Evolutionary conservation across 1,140 invertebrate species (phyloP), one percentile per base, ranked within the genome.

Genomic region (Papilio dardanus): DNA sequence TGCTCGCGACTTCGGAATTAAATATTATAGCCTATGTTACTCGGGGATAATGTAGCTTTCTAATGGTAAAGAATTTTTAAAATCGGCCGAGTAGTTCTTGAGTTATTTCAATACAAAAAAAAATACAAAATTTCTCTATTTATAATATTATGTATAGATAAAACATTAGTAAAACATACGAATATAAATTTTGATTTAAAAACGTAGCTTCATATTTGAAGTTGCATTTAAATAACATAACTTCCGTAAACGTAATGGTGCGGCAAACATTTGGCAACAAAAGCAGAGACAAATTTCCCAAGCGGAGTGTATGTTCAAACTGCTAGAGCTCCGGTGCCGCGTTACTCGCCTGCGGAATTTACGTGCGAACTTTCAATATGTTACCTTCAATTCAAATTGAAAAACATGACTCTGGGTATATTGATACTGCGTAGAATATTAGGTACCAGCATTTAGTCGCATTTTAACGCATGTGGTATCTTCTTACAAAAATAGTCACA

Each of bases 221-320:
- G 54, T 58, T 28, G 54, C 54, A 58, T 71, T 71, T 50, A 28
- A 71, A 50, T 71, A 71, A 50, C 68, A 50, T 71, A 28, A 71
- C 24, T 50, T 71, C 24, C 14, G n/a, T 30, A 31, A 50, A 71
- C 40, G 68, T 71, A 50, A 71, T 30, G 24, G 40, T 31, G 68
- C 24, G 40, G 40, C 68, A 50, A 71, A 71, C 40, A 71, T 71
- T 71, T 71, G 68, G 68, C 68, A 46, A 46, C 40, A 71, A 71
- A 50, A 71, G 68, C 68, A 40, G 40, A 46, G 68, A 71, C 21
- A 71, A 71, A 46, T 46, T 71, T 71, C 37, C 68, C 40, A 31
- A 71, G 68, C 68, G 40, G 37, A 71, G 40, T 46, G 40, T 71
- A 71, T 46, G 28, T n/a, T 71, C 68, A 71, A 71, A 71, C 24